Evolutionary conservation across 2,888 invertebrate species (phyloP), one percentile per base, ranked within the genome.

Genomic region (Arrhopalites spinosus): DNA sequence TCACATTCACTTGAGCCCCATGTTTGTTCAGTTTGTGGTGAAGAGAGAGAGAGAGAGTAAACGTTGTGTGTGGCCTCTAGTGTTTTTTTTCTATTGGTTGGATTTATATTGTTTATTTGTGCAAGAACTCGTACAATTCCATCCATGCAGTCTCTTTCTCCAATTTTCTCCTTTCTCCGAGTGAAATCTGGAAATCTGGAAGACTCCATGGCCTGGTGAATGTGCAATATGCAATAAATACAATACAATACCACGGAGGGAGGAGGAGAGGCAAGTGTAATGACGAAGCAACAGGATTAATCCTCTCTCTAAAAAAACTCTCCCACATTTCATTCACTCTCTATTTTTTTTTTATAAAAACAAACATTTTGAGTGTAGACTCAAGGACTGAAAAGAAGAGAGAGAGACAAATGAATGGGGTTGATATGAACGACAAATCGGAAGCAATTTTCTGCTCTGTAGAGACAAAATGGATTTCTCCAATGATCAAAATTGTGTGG

Each of bases 391-490:
- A 50, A 69, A 50, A 25, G 23, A 47, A 36, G 17, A 23, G 68
- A 30, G n/a, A 59, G 50, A 72, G 72, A 63, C 72, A 72, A 72
- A 73, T 73, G 68, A 68, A 67, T 68, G 11, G 67, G 30, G 27
- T 59, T 59, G 74, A 73, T 63, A 27, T 20, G 47, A 20, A 66
- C 30, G 66, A 74, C 74, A 74, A 74, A 74, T 74, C 56, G 68
- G 68, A 74, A 67, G 59, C 74, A 74, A 74, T 74, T 74, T 74
- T 74, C 74, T 47, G 61, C 68, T 74, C 67, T n/a, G 68, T 43
- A 23, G 67, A 61, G 47, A 59, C 13, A 25, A 59, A 74, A 67
- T 74, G 66, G 67, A 74, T 74, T 63, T 73, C 64, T 47, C 73
- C 63, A 15, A 50, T 73, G 64, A 73, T 73, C 64, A 73, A 66